phyloP scores from a whole-genome alignment of 2,113 vertebrate species.

The Mustela nigripes region DNA sequence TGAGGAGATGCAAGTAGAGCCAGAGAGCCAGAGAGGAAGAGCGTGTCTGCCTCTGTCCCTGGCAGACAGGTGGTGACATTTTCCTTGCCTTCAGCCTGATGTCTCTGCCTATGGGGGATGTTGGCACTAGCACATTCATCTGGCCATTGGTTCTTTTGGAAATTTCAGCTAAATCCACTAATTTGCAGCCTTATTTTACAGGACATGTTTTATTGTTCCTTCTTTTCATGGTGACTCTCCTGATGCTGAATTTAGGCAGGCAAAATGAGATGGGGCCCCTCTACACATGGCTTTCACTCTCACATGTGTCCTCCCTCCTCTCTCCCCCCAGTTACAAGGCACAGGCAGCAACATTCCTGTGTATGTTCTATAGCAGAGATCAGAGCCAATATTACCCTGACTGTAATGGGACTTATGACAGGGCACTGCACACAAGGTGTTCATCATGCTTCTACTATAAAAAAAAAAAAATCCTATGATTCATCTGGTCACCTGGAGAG shows the following conservation, averaged over 20 bases:
- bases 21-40: background rate
- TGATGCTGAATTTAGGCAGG: background rate
- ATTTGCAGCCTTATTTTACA: background rate
- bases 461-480: background rate
- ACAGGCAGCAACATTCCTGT: background rate
- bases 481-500: background rate
- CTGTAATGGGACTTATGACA: background rate
- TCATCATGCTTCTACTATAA: background rate
- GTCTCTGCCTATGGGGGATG: background rate
- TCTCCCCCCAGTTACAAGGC: background rate
- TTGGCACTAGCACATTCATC: no score
- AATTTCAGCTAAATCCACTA: background rate
- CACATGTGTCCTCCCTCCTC: no score
- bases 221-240: background rate
- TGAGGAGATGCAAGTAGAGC: background rate
- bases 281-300: fast-evolving
- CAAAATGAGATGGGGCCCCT: background rate
- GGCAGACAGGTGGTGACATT: no score
- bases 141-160: background rate
- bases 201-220: background rate
- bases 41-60: background rate
- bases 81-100: background rate
- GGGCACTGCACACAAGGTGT: background rate
- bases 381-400: background rate
- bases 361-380: background rate